Evolutionary conservation across 2,113 vertebrate genomes (phyloP), one percentile per base, ranked within the genome.

Genomic region (Zeus faber): DNA sequence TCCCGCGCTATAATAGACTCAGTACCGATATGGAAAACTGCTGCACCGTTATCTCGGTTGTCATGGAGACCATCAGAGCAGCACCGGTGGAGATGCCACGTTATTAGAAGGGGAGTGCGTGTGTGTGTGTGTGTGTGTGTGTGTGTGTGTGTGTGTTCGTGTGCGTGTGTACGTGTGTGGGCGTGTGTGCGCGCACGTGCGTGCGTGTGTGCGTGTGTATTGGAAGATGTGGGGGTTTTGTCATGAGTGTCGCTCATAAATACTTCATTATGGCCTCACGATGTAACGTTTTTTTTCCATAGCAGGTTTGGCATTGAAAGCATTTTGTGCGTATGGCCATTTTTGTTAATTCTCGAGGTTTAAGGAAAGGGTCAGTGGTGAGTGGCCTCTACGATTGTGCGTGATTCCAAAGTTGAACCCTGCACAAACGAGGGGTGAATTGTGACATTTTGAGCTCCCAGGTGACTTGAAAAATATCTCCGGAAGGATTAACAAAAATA

Each of bases 1-100:
- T 98, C 94, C 94, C 86, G 89, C 89, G 85, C 91, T 92, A 94
- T 94, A 96, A 97, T 94, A 92, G 92, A 93, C 92, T 93, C 92
- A 76, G 84, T 89, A 90, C 90, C 93, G 93, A 95, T 94, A 95
- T 94, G 94, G 93, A 93, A 95, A 94, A 94, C 93, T 93, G 92
- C 93, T 91, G 94, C 91, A 86, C 89, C 88, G 90, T 95, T 96
- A 96, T 98, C 95, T 93, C 83, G 48, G 95, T 96, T 92, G 89
- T 93, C 92, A 90, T 90, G 93, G 94, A 91, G 91, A 98, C 94
- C 92, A 96, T 98, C 95, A 90, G 91, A 87, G 88, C 88, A 89
- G 88, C 86, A 88, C 87, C 88, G 87, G 89, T 90, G 86, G 89
- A 91, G 91, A 91, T 94, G 92, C 91, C 87, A 82, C 88, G 90